Base-by-base conservation (phyloP, 2,888 invertebrate species). In the Dascillus cervinus region DNA sequence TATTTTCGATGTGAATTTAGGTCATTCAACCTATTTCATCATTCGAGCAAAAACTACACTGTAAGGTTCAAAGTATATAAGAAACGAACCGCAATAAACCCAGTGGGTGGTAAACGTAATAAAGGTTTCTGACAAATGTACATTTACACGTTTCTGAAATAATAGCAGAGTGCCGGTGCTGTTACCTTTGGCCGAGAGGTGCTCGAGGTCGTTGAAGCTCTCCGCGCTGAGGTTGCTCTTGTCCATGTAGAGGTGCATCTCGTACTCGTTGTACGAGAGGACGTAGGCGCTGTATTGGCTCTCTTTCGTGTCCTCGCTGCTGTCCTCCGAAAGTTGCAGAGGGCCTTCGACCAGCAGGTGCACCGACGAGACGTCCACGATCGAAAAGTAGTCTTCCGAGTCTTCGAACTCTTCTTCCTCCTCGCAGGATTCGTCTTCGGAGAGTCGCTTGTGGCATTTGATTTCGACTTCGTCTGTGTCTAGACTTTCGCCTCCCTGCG, bases 351-450 rank as follows among this genome's bases (percentile, higher is more conserved):
- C 46, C 9, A 44, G 37, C 21, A 47, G 47, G 29, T 49, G 31
- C 15, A 51, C 33, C 20, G 50, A 50, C 1, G 49, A 52, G 4
- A 56, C 46, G 24, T 55, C 46, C 3, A 55, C 45, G 11, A 57
- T 21, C 0, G 52, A 51, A 32, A 44, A 55, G 5, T 55, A 50
- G 22, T 53, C 52, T 4, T 52, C 49, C 1, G 35, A 32, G 8
- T 19, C 15, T n/a, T 32, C 27, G n/a, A 39, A 43, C n/a, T 22
- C n/a, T 5, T n/a, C n/a, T n/a, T n/a, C n/a, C n/a, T n/a, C n/a
- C n/a, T n/a, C n/a, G n/a, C n/a, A n/a, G n/a, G n/a, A n/a, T n/a
- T n/a, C n/a, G n/a, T n/a, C n/a, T n/a, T n/a, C n/a, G n/a, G n/a
- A n/a, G n/a, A n/a, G n/a, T n/a, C n/a, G n/a, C n/a, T n/a, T n/a